Evolutionary conservation across 1,140 invertebrate species (phyloP), one percentile per base, ranked within the genome.

Genomic region (Neodiprion lecontei): DNA sequence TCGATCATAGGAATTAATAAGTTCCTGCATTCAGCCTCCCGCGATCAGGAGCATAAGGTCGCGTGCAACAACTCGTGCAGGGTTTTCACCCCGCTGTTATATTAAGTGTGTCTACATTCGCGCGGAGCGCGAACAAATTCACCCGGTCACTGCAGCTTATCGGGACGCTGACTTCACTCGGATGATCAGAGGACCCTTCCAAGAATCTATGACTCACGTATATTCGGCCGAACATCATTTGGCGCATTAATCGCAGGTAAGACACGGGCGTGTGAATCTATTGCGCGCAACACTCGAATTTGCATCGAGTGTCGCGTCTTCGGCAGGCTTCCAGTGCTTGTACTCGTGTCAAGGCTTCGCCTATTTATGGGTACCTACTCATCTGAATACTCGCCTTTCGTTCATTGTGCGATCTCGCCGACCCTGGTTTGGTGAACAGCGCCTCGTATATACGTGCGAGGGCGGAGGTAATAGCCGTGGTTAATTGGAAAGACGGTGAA

Each of bases 1-100:
- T 61, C 53, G n/a, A 61, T 61, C 53, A 61, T 61, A 61, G n/a
- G 53, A 14, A 61, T 61, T 61, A 61, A 61, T 61, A 61, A 5
- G 53, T 61, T 17, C 53, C 53, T 9, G 53, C 53, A 40, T 40
- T 5, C 28, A 40, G 28, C 28, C 28, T 17, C 53, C 53, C 11
- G 9, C 53, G 53, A 61, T 17, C 11, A 61, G 53, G 53, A 61
- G 9, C 53, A 61, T 61, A 61, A 61, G 53, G 53, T 61, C 53
- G 53, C 53, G 3, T 61, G 53, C 11, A 61, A 17, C 28, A 40
- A 40, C 28, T 40, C 53, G 53, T 61, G 53, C 28, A 40, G 28
- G 4, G 53, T 61, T 17, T 4, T 61, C 53, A 61, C 53, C 53
- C 53, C n/a, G 53, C 28, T 40, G 28, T 40, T 40, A 40, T 40